Evolutionary conservation across 2,888 invertebrate species (phyloP).

Genomic region (Cloeon dipterum): DNA sequence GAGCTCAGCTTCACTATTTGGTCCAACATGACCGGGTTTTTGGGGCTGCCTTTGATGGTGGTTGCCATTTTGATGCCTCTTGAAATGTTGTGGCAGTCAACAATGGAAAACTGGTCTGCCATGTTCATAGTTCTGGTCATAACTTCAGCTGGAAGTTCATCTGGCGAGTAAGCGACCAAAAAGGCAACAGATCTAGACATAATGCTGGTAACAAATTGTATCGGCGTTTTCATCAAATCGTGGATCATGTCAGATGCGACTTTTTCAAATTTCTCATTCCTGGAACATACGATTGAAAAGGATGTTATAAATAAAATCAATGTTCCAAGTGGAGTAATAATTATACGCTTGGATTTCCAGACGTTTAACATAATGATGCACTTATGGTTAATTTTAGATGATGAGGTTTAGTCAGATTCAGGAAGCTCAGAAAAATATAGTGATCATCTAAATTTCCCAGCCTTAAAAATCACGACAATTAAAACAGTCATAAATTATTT

Average conservation of each 20-base stretch:
- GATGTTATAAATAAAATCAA: no score
- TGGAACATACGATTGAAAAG: no score
- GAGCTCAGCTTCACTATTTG: conserved; percentile 5
- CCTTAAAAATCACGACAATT: no score
- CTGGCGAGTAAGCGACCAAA: conserved; percentile 21
- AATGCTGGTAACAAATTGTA: conserved; percentile 18
- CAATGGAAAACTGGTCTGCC: conserved; percentile 17
- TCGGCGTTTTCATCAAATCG: conserved; percentile 16
- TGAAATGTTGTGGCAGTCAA: conserved; percentile 21
- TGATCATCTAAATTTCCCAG: no score
- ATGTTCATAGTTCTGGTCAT: conserved; percentile 15
- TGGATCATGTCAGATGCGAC: conserved; percentile 18
- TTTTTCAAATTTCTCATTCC: conserved; percentile 23
- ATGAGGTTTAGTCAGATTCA: no score
- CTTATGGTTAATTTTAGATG: no score
- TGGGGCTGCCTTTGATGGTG: conserved; percentile 12
- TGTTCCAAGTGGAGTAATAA: no score
- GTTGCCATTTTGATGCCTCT: conserved; percentile 20
- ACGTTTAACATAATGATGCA: no score
- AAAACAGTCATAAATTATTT: no score
- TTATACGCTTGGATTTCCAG: no score
- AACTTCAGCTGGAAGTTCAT: conserved; percentile 7
- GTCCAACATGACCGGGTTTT: conserved; percentile 3
- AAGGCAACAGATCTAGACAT: conserved; percentile 21
- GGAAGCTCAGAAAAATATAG: no score